These are phyloP conservation scores for Ephydatia muelleri DNA, from an alignment of 37 sponge, comb jelly and placozoan species.

Conservation along the genomic window DNA sequence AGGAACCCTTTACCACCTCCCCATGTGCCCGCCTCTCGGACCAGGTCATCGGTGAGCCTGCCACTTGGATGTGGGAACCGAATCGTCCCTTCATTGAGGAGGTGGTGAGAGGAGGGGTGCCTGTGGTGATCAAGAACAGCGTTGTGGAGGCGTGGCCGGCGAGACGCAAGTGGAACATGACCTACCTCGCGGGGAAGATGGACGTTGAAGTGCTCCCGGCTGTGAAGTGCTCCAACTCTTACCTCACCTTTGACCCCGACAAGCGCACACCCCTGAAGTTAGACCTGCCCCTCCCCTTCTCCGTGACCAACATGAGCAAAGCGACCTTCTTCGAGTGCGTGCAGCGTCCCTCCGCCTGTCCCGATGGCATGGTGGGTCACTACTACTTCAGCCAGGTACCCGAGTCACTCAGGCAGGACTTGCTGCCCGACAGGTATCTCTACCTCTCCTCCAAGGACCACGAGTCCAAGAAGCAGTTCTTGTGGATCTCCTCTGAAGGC, in stretches of 20 bases:
- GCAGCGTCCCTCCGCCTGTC: conserved; percentile 19
- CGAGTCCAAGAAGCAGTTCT: conserved; percentile 63
- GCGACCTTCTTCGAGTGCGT: conserved; percentile 63
- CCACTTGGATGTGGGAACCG: conserved; percentile 43
- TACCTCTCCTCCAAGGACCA: conserved; percentile 64
- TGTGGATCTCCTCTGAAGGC: conserved; percentile 90
- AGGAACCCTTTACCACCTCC: not conserved
- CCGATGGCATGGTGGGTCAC: conserved; percentile 66
- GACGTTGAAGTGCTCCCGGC: conserved; percentile 7
- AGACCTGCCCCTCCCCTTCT: conserved; percentile 72
- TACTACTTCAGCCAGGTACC: conserved; percentile 79
- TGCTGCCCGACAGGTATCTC: conserved; percentile 41
- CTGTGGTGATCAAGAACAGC: conserved; percentile 67
- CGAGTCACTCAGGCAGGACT: conserved; percentile 45
- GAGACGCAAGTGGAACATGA: conserved; percentile 61
- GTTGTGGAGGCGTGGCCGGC: conserved; percentile 72
- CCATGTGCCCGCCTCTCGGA: not conserved
- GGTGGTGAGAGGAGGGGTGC: conserved; percentile 39
- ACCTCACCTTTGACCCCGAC: conserved; percentile 89
- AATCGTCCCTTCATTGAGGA: conserved; percentile 48
- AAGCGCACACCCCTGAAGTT: conserved; percentile 62
- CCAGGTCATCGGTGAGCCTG: conserved; percentile 16
- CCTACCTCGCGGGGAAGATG: conserved; percentile 58
- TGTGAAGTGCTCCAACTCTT: conserved; percentile 75
- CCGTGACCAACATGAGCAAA: conserved; percentile 59